Base-by-base conservation (phyloP, 2,797 vertebrate species). In the Urocyon cinereoargenteus region DNA sequence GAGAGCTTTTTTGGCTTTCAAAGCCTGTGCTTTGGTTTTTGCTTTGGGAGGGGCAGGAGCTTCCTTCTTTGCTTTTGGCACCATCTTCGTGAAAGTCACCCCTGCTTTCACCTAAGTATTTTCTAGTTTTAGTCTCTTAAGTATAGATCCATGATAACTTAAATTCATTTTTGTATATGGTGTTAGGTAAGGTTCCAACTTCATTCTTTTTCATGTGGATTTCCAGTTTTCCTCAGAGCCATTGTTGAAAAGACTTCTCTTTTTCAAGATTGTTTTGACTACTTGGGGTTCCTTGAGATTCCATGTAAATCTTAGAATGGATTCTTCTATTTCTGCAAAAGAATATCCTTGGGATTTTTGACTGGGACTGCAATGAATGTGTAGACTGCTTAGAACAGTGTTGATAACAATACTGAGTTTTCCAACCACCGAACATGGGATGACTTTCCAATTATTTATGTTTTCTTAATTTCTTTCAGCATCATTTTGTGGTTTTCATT, bases 271-370 rank as follows among this genome's bases (percentile, higher is more conserved):
- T 92, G n/a, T 75, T 88, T 88, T 87, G 34, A 8, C 24, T 86
- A 51, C n/a, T 83, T 28, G 24, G 45, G 1, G 12, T 51, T 2
- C 10, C 73, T 87, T 90, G 68, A 64, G 1, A 49, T 36, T 53
- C 1, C 8, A 66, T 19, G 68, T 0, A 15, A 40, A 61, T 84
- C 84, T 96, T 82, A 72, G 4, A 62, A 53, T 53, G 14, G 0
- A 7, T 15, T 49, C 81, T 73, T 94, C 31, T 77, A 72, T 73
- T 91, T 96, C 21, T 83, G 0, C 6, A 83, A 79, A 96, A 90
- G 40, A 78, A 45, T 13, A 2, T 86, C 8, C 40, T 87, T 90
- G 22, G 24, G 8, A 13, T n/a, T 84, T 84, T 91, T 73, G 26
- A 51, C 57, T 83, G 9, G 26, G 15, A 62, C 72, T 61, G 1